Conservation (phyloP, 2,888 invertebrate genomes). For the Lasioglossum oenotherae region DNA sequence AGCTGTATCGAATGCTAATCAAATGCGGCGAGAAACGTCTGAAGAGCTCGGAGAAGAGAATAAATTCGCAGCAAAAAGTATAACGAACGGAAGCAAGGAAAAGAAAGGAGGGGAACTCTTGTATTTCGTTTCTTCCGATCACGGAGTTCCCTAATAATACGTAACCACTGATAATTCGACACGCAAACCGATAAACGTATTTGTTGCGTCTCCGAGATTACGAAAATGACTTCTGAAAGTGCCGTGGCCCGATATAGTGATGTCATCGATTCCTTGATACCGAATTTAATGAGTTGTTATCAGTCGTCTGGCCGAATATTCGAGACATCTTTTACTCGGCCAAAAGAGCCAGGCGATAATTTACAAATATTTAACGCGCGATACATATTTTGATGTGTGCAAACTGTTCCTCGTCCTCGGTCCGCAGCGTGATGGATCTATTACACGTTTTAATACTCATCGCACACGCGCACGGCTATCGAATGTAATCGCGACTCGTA, state of each 20-base stretch:
- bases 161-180: not conserved
- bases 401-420: not conserved
- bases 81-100: not conserved
- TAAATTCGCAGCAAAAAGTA: not conserved
- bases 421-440: not conserved
- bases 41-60: not conserved
- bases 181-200: constrained; percentile 32
- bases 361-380: constrained; percentile 1
- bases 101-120: not conserved
- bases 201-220: constrained; percentile 38
- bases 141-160: not conserved
- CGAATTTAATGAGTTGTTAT: constrained; percentile 21
- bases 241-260: not conserved
- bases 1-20: not conserved
- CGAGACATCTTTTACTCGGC: not conserved
- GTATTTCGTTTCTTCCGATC: not conserved
- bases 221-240: constrained; percentile 38
- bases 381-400: not conserved
- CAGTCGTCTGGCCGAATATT: not conserved
- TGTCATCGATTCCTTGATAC: constrained; percentile 30
- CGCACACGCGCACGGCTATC: not conserved
- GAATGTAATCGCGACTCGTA: not conserved
- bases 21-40: not conserved
- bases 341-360: not conserved
- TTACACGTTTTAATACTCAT: constrained; percentile 6